A percentile compares a stretch with the other conserved stretches of the same genome.
Evolutionary conservation across 1,140 invertebrate genomes (phyloP).

Genomic region (Agrilus planipennis): DNA sequence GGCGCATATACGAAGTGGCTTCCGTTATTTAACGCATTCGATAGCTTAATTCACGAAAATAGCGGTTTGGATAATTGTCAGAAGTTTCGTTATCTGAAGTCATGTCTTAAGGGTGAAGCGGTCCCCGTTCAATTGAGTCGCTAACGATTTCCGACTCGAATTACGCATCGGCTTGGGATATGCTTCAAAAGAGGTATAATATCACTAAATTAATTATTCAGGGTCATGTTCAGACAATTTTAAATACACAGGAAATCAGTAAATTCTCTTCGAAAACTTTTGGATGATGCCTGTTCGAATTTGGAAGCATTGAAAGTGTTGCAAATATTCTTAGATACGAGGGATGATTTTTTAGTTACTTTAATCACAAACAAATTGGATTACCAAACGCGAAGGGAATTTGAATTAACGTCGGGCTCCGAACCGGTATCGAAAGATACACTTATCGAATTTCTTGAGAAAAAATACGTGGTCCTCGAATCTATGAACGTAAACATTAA

Average conservation of each 20-base stretch:
- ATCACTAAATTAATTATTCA: not conserved
- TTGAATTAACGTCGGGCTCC: not conserved
- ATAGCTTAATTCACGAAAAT: not conserved
- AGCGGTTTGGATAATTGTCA: not conserved
- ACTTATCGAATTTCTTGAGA: conserved; percentile 20
- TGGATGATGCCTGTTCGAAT: not conserved
- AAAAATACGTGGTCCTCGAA: conserved; percentile 18
- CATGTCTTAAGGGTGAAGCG: not conserved
- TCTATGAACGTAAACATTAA: too few species aligned
- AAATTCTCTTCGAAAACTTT: conserved; percentile 5
- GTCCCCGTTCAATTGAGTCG: not conserved
- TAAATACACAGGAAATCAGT: conserved; percentile 13
- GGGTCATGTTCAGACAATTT: not conserved
- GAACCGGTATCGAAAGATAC: conserved; percentile 16
- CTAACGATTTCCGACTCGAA: not conserved
- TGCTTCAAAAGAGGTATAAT: not conserved
- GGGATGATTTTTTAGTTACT: not conserved
- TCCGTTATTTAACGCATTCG: not conserved
- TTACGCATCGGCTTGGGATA: not conserved
- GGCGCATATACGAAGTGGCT: not conserved
- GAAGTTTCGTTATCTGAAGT: not conserved
- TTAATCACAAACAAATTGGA: not conserved
- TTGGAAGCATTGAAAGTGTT: not conserved
- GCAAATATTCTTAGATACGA: not conserved
- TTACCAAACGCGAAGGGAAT: not conserved